phyloP scores from a whole-genome alignment of 1,140 invertebrate genomes.

The Magallana ariakensis region DNA sequence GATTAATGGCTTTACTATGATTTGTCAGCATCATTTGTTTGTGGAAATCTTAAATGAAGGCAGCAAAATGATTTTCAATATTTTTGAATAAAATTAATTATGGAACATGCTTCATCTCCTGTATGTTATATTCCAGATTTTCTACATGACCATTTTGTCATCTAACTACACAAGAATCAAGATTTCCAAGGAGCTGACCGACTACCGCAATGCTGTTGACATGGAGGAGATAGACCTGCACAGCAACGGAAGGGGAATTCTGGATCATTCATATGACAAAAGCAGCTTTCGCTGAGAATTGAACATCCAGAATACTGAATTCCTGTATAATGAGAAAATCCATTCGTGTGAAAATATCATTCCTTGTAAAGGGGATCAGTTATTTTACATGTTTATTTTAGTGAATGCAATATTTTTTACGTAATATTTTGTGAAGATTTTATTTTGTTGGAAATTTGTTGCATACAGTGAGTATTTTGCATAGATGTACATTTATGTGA shows the following conservation, averaged over 20 bases:
- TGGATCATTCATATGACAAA: conserved; percentile 28
- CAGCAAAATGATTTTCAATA: too few relatives aligned
- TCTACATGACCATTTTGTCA: conserved; percentile 96
- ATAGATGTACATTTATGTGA: too few relatives aligned
- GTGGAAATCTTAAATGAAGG: too few relatives aligned
- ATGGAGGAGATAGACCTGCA: conserved; percentile 73
- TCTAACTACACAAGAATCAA: conserved; percentile 97
- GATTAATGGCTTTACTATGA: too few relatives aligned
- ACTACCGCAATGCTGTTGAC: conserved; percentile 76
- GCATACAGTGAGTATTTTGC: too few relatives aligned
- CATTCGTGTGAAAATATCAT: neutral
- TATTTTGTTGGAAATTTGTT: too few relatives aligned
- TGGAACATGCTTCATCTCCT: too few relatives aligned
- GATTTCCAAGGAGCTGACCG: conserved; percentile 77
- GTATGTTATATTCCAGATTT: conserved; percentile 82
- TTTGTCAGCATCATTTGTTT: too few relatives aligned
- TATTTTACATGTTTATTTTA: neutral
- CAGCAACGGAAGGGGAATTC: conserved; percentile 3
- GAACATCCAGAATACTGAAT: neutral
- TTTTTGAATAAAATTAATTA: too few relatives aligned
- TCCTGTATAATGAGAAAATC: neutral
- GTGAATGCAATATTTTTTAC: neutral
- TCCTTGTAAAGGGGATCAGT: neutral
- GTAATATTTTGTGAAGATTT: too few relatives aligned
- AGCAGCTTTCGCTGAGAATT: neutral